Base-by-base conservation (phyloP, 92 coral and sea anemone genomes). In the Phenganax subtilis region DNA sequence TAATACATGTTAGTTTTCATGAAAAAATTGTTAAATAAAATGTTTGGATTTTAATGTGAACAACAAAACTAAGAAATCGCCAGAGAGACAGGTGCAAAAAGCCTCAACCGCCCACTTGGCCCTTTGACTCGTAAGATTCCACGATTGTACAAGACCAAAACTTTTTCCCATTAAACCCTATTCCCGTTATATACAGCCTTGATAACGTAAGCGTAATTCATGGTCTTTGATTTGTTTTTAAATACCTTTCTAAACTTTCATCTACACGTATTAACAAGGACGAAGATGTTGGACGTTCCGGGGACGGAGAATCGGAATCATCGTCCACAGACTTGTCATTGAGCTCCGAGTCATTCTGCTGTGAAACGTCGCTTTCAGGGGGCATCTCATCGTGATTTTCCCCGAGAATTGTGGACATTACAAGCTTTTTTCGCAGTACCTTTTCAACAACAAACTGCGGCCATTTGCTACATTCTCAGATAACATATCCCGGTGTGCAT, bases 271-370 rank as follows among this genome's bases (percentile, higher is more conserved):
- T 68, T 68, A 76, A 20, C 25, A 20, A 57, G 67, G 17, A 30
- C 70, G 60, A 59, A 11, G 12, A 57, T 64, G 81, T 76, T 30
- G 81, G 70, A 12, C 81, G 70, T 57, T 76, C 81, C 27, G 81
- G 81, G 53, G 81, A 55, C 7, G 81, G 56, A 57, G 81, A 58
- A 69, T 76, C 81, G 5, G 81, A 57, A 30, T 76, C 69, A 30
- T 76, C 81, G 10, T 76, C 69, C 10, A 57, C 44, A 57, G 25
- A 57, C 20, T 57, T 76, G 7, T 57, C 44, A 6, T 76, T 29
- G 14, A 28, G 55, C 25, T 54, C 60, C 11, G 79, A 56, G 29
- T 52, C 79, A 37, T 74, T 54, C 9, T 6, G 64, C 69, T 12
- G 55, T 76, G 51, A 60, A 28, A 59, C 30, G 20, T 64, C 54